phyloP scores from a whole-genome alignment of 1,140 invertebrate species.

The Tetraneura akinire region DNA sequence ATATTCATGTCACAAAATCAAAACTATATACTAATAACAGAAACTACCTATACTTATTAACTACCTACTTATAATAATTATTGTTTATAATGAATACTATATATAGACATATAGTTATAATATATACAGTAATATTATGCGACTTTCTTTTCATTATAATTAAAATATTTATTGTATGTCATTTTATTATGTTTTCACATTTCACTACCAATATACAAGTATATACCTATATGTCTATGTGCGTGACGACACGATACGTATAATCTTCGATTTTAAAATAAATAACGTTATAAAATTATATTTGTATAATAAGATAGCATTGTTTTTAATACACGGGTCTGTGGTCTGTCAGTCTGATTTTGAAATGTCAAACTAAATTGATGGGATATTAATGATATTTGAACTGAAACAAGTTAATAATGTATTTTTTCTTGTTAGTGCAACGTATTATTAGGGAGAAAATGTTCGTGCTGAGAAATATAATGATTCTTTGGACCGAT shows the following conservation, averaged over 20 bases:
- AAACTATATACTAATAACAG: background rate
- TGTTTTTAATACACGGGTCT: too few species aligned
- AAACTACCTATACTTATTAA: too few species aligned
- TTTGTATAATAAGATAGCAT: too few species aligned
- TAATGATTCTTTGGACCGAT: conserved; percentile 10
- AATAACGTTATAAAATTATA: background rate
- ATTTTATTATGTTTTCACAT: background rate
- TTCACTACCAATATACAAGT: too few species aligned
- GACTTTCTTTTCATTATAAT: background rate
- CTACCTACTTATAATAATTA: too few species aligned
- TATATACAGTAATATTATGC: too few species aligned
- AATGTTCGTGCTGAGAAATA: conserved; percentile 3
- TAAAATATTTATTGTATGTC: background rate
- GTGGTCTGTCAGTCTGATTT: background rate
- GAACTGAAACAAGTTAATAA: background rate
- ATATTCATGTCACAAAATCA: background rate
- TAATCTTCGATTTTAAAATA: background rate
- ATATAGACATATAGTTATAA: too few species aligned
- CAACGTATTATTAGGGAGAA: background rate
- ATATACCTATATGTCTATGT: too few species aligned
- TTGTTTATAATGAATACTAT: too few species aligned
- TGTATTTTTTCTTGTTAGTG: background rate
- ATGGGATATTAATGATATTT: background rate
- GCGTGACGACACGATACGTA: background rate
- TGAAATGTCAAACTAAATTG: background rate